A percentile compares a stretch with the other conserved stretches of the same genome.
These are phyloP conservation scores for Lordiphosa clarofinis DNA, from an alignment of 1,140 invertebrate species.

Conservation along the genomic window DNA sequence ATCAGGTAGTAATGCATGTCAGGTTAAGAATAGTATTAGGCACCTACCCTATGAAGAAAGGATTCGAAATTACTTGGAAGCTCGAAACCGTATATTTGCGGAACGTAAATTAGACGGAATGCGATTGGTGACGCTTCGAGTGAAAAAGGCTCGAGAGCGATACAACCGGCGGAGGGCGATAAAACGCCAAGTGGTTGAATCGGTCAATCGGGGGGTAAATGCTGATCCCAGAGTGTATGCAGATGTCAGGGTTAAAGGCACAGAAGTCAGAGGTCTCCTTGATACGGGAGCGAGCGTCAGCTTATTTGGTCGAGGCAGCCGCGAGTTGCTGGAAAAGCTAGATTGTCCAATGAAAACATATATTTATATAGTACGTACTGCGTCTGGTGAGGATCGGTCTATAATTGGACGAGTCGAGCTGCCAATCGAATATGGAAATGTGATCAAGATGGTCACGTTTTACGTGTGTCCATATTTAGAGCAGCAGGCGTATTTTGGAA, in stretches of 20 bases:
- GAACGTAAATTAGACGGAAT: not conserved
- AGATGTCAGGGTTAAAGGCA: not conserved
- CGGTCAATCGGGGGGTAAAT: not conserved
- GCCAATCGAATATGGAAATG: too few species aligned
- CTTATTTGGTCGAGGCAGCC: not conserved
- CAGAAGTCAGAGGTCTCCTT: not conserved
- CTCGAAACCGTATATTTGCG: not conserved
- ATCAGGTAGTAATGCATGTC: too few species aligned
- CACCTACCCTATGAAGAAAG: not conserved
- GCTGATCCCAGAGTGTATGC: not conserved
- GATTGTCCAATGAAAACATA: too few species aligned
- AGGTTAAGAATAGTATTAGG: too few species aligned
- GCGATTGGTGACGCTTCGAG: not conserved
- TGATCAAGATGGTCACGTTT: too few species aligned
- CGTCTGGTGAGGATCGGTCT: too few species aligned
- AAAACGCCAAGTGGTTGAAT: not conserved
- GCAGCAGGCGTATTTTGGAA: too few species aligned
- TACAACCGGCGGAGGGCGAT: not conserved
- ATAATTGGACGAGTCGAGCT: too few species aligned
- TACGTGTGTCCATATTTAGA: too few species aligned
- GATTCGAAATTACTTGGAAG: not conserved
- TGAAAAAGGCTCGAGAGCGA: not conserved
- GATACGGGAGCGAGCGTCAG: not conserved
- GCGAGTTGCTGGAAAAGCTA: not conserved
- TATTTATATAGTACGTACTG: too few species aligned